phyloP scores from a whole-genome alignment of 1,140 invertebrate species.

The Planococcus citri region DNA sequence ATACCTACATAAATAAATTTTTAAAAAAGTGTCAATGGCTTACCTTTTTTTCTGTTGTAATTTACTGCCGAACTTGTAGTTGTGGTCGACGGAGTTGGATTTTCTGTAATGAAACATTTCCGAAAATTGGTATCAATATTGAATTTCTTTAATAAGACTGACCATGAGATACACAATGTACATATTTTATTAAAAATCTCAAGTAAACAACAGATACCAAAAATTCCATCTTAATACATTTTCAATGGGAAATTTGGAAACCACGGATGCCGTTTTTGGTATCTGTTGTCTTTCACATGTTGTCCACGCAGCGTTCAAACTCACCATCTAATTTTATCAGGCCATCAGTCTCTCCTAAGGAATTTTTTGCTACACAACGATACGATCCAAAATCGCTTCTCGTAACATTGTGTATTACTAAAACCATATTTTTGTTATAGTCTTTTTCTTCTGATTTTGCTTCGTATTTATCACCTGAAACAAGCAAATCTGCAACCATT shows the following conservation, averaged over 20 bases:
- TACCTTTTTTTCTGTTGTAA: slow-evolving; percentile 13
- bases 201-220: too few species aligned
- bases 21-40: not conserved
- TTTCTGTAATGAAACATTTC: slow-evolving; percentile 1
- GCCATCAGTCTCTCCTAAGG: slow-evolving; percentile 80
- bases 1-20: too few species aligned
- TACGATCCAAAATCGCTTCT: slow-evolving; percentile 72
- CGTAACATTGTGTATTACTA: slow-evolving; percentile 68
- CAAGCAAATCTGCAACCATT: slow-evolving; percentile 27
- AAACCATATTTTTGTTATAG: slow-evolving; percentile 77
- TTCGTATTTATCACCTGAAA: slow-evolving; percentile 74
- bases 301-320: too few species aligned
- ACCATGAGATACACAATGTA: too few species aligned
- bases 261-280: too few species aligned
- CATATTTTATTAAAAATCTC: too few species aligned
- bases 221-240: too few species aligned
- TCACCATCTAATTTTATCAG: slow-evolving; percentile 84
- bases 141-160: too few species aligned
- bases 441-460: slow-evolving; percentile 61
- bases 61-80: not conserved
- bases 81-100: slow-evolving; percentile 12
- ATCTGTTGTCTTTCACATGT: too few species aligned
- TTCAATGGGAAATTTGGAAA: too few species aligned
- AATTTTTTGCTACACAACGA: slow-evolving; percentile 88
- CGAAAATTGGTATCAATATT: too few species aligned